Conservation (phyloP, 2,113 vertebrate genomes). For the Panurus biarmicus region DNA sequence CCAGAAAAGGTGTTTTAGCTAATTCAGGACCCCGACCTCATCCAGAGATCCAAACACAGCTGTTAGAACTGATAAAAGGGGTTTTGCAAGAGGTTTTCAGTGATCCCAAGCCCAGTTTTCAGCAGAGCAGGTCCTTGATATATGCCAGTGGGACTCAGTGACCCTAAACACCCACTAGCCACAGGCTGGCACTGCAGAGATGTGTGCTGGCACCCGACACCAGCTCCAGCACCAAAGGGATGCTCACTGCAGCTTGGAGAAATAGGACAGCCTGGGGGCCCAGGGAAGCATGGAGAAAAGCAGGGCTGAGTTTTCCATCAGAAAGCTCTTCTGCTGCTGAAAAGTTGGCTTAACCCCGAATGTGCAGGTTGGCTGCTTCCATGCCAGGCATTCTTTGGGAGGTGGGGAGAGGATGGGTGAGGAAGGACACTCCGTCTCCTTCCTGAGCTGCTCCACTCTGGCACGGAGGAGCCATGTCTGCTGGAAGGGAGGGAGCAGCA, state of each 20-base stretch:
- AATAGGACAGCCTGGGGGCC: not conserved
- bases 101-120: not conserved
- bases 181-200: not conserved
- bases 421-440: not conserved
- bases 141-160: accelerated
- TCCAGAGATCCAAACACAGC: not conserved
- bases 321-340: not conserved
- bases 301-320: not conserved
- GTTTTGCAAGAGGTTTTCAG: not conserved
- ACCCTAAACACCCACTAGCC: not conserved
- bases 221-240: not conserved
- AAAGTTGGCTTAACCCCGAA: not conserved
- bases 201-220: not conserved
- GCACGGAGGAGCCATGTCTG: not conserved
- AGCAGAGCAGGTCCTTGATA: not conserved
- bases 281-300: not conserved
- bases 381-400: accelerated
- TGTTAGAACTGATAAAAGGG: not conserved
- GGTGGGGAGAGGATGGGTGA: not conserved
- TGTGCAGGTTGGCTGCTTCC: not conserved
- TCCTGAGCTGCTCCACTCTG: not conserved
- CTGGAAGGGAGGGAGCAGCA: not conserved
- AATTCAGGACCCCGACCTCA: not conserved
- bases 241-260: not conserved
- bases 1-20: not conserved